Evolutionary conservation across 53 echinoderm and acorn worm species (phyloP).

Genomic region (Astropecten irregularis): DNA sequence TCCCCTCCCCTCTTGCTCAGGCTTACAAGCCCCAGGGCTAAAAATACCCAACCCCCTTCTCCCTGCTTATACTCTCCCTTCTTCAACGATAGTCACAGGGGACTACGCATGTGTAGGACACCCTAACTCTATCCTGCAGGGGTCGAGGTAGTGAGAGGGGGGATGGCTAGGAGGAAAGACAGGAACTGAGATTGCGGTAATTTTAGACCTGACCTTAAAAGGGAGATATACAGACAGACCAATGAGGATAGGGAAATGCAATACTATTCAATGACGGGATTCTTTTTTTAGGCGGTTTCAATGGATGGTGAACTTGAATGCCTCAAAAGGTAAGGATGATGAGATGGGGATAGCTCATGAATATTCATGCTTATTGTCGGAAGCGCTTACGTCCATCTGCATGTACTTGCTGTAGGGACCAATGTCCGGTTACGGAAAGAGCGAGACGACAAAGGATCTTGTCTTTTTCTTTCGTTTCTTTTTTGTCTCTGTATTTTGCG

Average conservation of each 20-base stretch:
- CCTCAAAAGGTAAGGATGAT: constrained; percentile 13
- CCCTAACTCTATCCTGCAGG: background rate
- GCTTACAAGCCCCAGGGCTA: background rate
- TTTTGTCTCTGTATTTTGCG: too few relatives aligned
- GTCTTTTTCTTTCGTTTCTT: too few relatives aligned
- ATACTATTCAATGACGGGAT: constrained; percentile 1
- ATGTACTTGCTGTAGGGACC: too few relatives aligned
- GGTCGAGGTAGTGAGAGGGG: background rate
- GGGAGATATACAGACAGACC: background rate
- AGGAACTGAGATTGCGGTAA: background rate
- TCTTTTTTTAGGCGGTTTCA: too few relatives aligned
- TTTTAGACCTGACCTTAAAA: constrained; percentile 5
- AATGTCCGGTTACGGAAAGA: too few relatives aligned
- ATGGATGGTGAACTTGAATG: constrained; percentile 33
- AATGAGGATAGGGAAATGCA: background rate
- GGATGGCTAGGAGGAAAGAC: background rate
- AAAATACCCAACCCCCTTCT: constrained; percentile 31
- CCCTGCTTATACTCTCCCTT: background rate
- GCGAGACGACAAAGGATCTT: too few relatives aligned
- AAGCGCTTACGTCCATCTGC: too few relatives aligned
- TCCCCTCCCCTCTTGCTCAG: too few relatives aligned
- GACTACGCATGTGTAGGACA: too few relatives aligned
- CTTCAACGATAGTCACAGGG: background rate
- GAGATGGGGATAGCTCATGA: too few relatives aligned
- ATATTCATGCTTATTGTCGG: too few relatives aligned